A percentile compares a stretch with the other conserved stretches of the same genome.
phyloP scores from a whole-genome alignment of 2,888 invertebrate genomes.

The Amiota mariae region DNA sequence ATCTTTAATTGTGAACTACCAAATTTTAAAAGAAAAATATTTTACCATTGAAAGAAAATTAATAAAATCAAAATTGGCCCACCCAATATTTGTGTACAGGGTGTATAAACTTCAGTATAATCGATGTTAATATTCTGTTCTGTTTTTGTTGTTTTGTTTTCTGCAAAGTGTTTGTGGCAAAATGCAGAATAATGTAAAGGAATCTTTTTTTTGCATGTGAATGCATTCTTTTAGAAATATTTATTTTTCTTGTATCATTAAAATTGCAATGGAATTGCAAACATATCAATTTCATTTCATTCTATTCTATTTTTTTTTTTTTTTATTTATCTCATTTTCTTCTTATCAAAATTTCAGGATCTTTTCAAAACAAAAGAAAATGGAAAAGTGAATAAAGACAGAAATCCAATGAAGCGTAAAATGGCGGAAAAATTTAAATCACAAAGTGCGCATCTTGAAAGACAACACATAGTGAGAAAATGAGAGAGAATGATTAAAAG shows the following conservation, averaged over 20 bases:
- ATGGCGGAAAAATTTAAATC: neutral
- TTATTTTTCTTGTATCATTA: neutral
- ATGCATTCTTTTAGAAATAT: neutral
- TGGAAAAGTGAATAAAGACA: neutral
- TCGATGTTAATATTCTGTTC: too few relatives aligned
- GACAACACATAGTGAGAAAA: neutral
- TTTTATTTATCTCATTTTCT: too few relatives aligned
- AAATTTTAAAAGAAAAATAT: too few relatives aligned
- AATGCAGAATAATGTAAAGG: neutral
- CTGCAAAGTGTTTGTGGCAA: neutral
- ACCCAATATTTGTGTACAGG: too few relatives aligned
- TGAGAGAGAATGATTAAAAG: neutral
- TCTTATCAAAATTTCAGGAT: too few relatives aligned
- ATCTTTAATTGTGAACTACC: too few relatives aligned
- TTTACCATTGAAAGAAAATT: too few relatives aligned
- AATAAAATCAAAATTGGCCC: too few relatives aligned
- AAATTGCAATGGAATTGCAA: neutral
- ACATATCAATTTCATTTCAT: constrained; percentile 2
- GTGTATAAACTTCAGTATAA: too few relatives aligned
- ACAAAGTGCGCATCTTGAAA: constrained; percentile 5
- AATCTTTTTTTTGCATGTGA: neutral
- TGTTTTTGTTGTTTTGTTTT: too few relatives aligned
- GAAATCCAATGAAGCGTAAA: neutral
- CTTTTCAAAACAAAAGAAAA: neutral
- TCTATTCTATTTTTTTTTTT: too few relatives aligned